These are phyloP conservation scores for Heliothis subflexa DNA, from an alignment of 1,140 invertebrate species.

Conservation along the genomic window DNA sequence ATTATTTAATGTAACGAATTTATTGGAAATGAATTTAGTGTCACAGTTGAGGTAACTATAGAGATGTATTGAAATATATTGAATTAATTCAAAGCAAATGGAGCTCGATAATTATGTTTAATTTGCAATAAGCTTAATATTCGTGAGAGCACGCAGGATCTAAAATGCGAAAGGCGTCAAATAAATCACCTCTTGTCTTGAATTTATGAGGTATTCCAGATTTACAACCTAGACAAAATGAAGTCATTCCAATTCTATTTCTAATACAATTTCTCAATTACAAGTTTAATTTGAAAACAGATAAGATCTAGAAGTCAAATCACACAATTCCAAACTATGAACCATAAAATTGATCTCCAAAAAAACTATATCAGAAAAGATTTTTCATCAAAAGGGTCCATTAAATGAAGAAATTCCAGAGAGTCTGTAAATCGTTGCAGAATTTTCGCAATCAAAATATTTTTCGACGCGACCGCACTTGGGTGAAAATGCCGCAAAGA, in stretches of 20 bases:
- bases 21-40: no score
- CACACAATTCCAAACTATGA: neutral
- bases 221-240: neutral
- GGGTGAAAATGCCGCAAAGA: conserved; percentile 12
- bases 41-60: no score
- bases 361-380: neutral
- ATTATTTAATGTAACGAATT: no score
- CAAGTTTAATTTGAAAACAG: neutral
- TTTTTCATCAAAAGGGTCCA: conserved; percentile 29
- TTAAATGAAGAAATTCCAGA: conserved; percentile 35
- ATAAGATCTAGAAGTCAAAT: neutral
- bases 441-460: conserved; percentile 44
- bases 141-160: no score
- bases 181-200: no score
- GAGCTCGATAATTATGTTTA: no score
- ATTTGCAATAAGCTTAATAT: no score
- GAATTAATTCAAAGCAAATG: no score
- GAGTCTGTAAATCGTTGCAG: conserved; percentile 32
- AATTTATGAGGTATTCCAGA: no score
- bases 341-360: neutral
- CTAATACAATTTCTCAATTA: no score
- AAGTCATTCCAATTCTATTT: neutral
- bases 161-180: no score
- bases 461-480: conserved; percentile 33
- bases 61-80: no score